phyloP scores from a whole-genome alignment of 2,888 invertebrate species.

The Synergus japonicus region DNA sequence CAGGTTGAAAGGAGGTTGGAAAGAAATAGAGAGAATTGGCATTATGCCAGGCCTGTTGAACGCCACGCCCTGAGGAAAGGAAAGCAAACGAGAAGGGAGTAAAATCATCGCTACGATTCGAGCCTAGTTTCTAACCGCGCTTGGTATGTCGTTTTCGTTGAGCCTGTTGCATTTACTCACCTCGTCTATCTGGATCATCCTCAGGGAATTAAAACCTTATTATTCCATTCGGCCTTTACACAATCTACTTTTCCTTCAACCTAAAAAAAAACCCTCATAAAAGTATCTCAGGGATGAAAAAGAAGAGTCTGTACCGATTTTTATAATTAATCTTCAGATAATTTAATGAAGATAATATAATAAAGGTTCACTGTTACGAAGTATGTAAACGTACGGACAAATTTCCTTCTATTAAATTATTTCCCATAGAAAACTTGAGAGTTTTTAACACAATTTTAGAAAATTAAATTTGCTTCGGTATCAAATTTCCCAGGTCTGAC shows the following conservation, averaged over 20 bases:
- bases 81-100: constrained; percentile 58
- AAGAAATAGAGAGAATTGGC: constrained; percentile 59
- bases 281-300: no score
- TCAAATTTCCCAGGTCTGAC: neutral
- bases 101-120: constrained; percentile 62
- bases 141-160: constrained; percentile 40
- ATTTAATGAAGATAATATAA: neutral
- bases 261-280: no score
- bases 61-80: constrained; percentile 68
- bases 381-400: no score
- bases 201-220: neutral
- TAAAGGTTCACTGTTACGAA: no score
- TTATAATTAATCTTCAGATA: neutral
- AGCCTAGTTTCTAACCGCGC: constrained; percentile 44
- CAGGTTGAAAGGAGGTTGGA: constrained; percentile 32
- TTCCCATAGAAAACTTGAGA: neutral
- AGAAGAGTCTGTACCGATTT: no score
- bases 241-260: neutral
- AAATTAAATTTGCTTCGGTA: neutral
- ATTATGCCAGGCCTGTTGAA: constrained; percentile 73
- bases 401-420: no score
- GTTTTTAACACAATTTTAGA: neutral
- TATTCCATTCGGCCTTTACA: neutral
- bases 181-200: neutral
- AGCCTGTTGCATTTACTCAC: constrained; percentile 53